Conservation (phyloP, 2,113 vertebrate genomes). For the Oriolus oriolus region DNA sequence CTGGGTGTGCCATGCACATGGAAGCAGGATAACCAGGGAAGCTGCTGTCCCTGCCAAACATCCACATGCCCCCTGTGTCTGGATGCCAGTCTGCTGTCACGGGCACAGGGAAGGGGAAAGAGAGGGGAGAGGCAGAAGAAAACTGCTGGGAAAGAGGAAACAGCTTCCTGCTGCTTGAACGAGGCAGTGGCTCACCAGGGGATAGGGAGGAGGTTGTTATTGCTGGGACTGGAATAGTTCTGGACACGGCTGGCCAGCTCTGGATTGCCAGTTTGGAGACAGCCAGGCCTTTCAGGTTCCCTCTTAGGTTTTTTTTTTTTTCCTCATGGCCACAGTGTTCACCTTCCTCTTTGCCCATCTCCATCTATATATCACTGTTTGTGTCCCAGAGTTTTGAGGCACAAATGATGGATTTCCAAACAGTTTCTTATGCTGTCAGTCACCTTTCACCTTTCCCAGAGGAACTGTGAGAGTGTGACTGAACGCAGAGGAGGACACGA, state of each 20-base stretch:
- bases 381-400: background rate
- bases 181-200: background rate
- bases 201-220: background rate
- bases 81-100: background rate
- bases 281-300: background rate
- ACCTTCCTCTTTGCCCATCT: background rate
- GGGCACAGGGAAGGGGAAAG: background rate
- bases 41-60: background rate
- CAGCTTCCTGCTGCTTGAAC: background rate
- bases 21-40: background rate
- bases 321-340: background rate
- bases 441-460: background rate
- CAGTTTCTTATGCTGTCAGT: background rate
- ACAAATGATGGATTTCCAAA: background rate
- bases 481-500: rapidly evolving
- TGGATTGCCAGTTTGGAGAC: background rate
- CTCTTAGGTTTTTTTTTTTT: background rate
- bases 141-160: background rate
- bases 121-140: background rate
- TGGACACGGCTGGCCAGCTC: background rate
- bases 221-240: background rate
- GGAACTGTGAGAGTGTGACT: background rate
- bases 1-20: rapidly evolving
- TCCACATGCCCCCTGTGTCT: background rate
- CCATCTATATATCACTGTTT: background rate